Evolutionary conservation across 1,140 invertebrate genomes (phyloP), one percentile per base, ranked within the genome.

Genomic region (Xylocopa sonorina): DNA sequence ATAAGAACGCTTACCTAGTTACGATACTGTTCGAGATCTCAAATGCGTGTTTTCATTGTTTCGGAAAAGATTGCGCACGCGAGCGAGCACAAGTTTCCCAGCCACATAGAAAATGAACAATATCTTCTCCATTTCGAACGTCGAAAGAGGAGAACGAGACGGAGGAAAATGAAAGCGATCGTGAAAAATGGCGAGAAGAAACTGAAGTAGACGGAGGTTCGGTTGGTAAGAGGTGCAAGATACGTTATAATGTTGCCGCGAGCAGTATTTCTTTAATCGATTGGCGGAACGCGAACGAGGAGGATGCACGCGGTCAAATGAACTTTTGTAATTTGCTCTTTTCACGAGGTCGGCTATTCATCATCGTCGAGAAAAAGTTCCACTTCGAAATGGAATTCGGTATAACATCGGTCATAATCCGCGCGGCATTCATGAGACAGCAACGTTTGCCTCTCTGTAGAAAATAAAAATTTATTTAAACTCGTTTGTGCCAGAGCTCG

Each of bases 271-370:
- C 50, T 14, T 12, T 41, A 55, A 66, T 66, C 63, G 41, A 69
- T 51, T 62, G 55, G 51, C 60, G 53, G 53, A 76, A 51, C 73
- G 58, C 27, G 64, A 67, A 48, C 48, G 62, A 27, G 18, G 7
- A 43, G 62, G 62, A 64, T 43, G 62, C 38, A 63, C 24, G 34
- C 38, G 41, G 46, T 34, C 32, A 21, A 34, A 50, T 48, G 50
- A 83, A 66, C 58, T 69, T 62, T 64, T 46, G 64, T 72, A 81
- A 83, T 83, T 81, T 57, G 66, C 79, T 69, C 73, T 76, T 81
- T 81, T 51, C 72, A 46, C n/a, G 21, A 55, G 51, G 50, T n/a
- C 27, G 62, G 38, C 78, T 48, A 81, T 81, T 81, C 71, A 73
- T 81, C 69, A 63, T 68, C 46, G 6, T 21, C 21, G 29, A 18